These are phyloP conservation scores for Pogonomyrmex barbatus DNA, from an alignment of 1,140 invertebrate species.

Conservation along the genomic window DNA sequence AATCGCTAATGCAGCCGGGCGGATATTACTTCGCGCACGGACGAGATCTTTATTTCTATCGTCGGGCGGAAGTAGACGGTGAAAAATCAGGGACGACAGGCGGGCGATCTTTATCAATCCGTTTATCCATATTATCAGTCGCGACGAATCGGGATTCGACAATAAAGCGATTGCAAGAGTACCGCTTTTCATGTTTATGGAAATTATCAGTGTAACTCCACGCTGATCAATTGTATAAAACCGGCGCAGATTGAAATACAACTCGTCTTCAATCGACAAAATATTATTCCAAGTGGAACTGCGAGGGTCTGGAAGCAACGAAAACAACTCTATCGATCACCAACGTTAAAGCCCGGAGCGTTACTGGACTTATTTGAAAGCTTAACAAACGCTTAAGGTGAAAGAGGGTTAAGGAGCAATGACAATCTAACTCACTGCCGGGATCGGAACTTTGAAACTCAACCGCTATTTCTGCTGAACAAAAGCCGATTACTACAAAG, in stretches of 20 bases:
- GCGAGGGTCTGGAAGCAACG: constrained; percentile 26
- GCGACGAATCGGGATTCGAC: constrained; percentile 15
- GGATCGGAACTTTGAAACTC: constrained; percentile 53
- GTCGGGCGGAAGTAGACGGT: constrained; percentile 9
- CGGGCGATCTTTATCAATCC: background rate
- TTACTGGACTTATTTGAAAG: constrained; percentile 47
- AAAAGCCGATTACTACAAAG: constrained; percentile 49
- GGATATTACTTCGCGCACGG: constrained; percentile 49
- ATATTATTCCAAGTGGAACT: constrained; percentile 40
- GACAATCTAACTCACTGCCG: constrained; percentile 38
- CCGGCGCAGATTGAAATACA: background rate
- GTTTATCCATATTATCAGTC: background rate
- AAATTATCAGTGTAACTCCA: constrained; percentile 10
- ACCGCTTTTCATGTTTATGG: background rate
- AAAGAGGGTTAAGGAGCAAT: constrained; percentile 36
- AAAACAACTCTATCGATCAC: constrained; percentile 51
- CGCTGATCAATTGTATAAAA: constrained; percentile 1
- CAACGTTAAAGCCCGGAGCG: background rate
- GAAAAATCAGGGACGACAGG: constrained; percentile 19
- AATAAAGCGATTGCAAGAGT: background rate
- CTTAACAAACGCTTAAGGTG: constrained; percentile 48
- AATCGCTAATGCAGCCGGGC: constrained; percentile 50
- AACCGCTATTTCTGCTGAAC: constrained; percentile 39
- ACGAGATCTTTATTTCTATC: constrained; percentile 32
- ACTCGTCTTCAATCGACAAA: constrained; percentile 36